phyloP scores from a whole-genome alignment of 1,140 invertebrate species.

The Sitobion miscanthi region DNA sequence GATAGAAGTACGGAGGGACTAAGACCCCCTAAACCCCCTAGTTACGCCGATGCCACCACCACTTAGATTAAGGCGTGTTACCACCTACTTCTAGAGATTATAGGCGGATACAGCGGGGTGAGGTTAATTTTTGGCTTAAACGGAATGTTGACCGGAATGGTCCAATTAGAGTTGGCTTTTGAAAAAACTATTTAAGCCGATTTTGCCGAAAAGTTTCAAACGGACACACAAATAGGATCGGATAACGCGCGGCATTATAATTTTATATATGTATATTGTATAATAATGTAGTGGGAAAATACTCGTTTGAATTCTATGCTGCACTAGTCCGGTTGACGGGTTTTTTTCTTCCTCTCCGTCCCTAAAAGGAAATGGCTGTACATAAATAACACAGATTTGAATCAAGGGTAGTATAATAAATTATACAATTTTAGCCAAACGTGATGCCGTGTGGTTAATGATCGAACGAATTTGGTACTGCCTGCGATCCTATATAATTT shows the following conservation, averaged over 20 bases:
- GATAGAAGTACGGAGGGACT: too few relatives aligned
- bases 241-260: background rate
- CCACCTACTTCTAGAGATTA: background rate
- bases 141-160: background rate
- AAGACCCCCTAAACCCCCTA: too few relatives aligned
- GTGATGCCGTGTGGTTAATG: background rate
- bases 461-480: background rate
- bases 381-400: background rate
- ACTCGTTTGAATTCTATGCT: background rate
- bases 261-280: background rate
- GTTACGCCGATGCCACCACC: too few relatives aligned
- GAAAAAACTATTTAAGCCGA: background rate
- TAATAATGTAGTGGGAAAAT: constrained; percentile 14
- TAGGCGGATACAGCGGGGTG: background rate
- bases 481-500: background rate
- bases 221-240: background rate
- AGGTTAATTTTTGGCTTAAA: background rate
- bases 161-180: background rate
- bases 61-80: background rate
- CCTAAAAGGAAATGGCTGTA: background rate
- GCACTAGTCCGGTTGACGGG: background rate
- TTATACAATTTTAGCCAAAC: background rate
- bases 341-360: background rate
- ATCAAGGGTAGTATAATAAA: background rate
- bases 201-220: background rate